Conservation (phyloP, 1,140 invertebrate species). For the Saccostrea echinata region DNA sequence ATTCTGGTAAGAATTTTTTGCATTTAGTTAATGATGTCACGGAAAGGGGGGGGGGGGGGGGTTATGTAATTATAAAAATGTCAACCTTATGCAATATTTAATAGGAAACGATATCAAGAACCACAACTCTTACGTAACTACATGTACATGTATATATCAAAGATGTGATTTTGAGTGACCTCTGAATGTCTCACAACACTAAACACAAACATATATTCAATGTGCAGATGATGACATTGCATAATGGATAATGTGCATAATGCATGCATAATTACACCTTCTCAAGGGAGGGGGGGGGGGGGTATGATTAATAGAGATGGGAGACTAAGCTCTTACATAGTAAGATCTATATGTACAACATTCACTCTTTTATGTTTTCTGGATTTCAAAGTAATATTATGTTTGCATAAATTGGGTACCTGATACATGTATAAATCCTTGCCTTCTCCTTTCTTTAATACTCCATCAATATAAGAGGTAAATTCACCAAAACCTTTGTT, state of each 20-base stretch:
- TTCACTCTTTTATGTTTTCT: background rate
- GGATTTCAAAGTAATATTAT: background rate
- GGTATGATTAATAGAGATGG: background rate
- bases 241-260: slow-evolving; percentile 1
- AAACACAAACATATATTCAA: background rate
- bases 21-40: no score
- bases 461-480: no score
- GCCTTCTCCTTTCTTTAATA: no score
- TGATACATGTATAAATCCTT: background rate
- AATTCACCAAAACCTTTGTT: no score
- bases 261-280: background rate
- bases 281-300: no score
- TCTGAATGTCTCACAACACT: background rate
- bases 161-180: background rate
- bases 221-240: background rate
- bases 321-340: background rate
- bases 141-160: background rate
- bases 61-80: no score
- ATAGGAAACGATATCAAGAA: background rate
- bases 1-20: no score
- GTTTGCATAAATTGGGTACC: background rate
- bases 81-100: no score
- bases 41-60: no score
- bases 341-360: background rate
- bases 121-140: background rate